Evolutionary conservation across 1,140 invertebrate genomes (phyloP), one percentile per base, ranked within the genome.

Genomic region (Helicoverpa zea): DNA sequence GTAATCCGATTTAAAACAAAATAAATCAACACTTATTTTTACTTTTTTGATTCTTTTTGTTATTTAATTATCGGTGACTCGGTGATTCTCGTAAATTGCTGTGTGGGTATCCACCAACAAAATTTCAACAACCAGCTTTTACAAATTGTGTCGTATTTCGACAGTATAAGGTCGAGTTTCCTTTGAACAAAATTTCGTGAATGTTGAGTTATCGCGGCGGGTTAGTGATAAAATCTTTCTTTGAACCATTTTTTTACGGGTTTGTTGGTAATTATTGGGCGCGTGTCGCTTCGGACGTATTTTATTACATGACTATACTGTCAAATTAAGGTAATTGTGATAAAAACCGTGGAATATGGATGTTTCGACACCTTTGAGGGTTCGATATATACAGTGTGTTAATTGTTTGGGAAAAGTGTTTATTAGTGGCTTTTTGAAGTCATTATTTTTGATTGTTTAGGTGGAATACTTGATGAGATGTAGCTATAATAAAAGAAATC

Each of bases 31-130:
- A 68, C 30, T 87, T 90, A 89, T 90, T 89, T n/a, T 63, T 54
- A 16, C 29, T 16, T 80, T 88, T 88, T 79, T 64, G 68, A 89
- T 85, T 86, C 86, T 89, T 92, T 92, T 90, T 91, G 87, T 91
- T 90, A 90, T 92, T 91, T 92, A 91, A 92, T 92, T 92, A 92
- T 90, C 88, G 89, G 87, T 89, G 87, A 89, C 89, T 87, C 82
- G 79, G 61, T 81, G 82, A 88, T 89, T 88, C 86, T 80, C 81
- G 86, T 90, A 89, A 90, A 91, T 91, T 91, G 89, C 79, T 87
- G 84, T 83, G 88, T 88, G 82, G 83, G 79, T 83, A 86, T 77
- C 68, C 79, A 76, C 52, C 61, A 81, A 79, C 64, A 82, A 84
- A 2, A 29, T 18, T 47, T 47, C 23, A 23, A 23, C 52, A 13